These are phyloP conservation scores for Bursaphelenchus mucronatus DNA, from an alignment of 1,140 invertebrate genomes.

Conservation along the genomic window DNA sequence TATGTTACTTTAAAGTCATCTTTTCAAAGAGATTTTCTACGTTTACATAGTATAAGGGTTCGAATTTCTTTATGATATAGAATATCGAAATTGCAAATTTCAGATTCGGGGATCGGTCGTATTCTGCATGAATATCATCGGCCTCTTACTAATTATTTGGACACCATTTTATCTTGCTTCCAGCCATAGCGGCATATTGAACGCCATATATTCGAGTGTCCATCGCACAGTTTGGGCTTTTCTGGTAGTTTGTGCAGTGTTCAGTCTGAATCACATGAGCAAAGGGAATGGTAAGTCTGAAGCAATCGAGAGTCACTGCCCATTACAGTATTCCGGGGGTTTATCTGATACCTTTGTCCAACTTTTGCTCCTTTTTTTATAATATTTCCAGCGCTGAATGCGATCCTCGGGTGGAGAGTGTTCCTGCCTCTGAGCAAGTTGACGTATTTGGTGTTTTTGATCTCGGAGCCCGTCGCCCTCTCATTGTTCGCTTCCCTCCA, in stretches of 20 bases:
- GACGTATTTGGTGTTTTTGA: slow-evolving; percentile 33
- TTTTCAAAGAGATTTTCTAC: too few relatives aligned
- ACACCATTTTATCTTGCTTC: slow-evolving; percentile 33
- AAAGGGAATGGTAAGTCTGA: slow-evolving; percentile 32
- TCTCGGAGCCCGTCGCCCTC: slow-evolving; percentile 43
- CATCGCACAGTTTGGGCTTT: slow-evolving; percentile 34
- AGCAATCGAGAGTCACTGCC: too few relatives aligned
- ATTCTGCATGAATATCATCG: slow-evolving; percentile 6
- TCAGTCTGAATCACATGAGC: slow-evolving; percentile 23
- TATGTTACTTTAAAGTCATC: too few relatives aligned
- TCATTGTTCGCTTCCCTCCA: slow-evolving; percentile 42
- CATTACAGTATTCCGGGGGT: too few relatives aligned
- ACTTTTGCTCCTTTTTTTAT: neutral
- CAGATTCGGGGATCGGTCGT: slow-evolving; percentile 4
- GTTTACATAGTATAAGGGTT: too few relatives aligned
- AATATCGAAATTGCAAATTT: too few relatives aligned
- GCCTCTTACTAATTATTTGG: slow-evolving; percentile 31
- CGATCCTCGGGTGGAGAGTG: slow-evolving; percentile 34
- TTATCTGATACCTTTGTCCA: neutral
- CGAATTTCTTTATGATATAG: too few relatives aligned
- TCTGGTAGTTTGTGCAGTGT: slow-evolving; percentile 25
- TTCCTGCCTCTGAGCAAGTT: slow-evolving; percentile 39
- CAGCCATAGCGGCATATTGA: neutral
- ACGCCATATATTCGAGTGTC: slow-evolving; percentile 28
- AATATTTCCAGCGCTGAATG: slow-evolving; percentile 31